Base-by-base conservation (phyloP, 1,140 invertebrate species). In the Microplitis demolitor region DNA sequence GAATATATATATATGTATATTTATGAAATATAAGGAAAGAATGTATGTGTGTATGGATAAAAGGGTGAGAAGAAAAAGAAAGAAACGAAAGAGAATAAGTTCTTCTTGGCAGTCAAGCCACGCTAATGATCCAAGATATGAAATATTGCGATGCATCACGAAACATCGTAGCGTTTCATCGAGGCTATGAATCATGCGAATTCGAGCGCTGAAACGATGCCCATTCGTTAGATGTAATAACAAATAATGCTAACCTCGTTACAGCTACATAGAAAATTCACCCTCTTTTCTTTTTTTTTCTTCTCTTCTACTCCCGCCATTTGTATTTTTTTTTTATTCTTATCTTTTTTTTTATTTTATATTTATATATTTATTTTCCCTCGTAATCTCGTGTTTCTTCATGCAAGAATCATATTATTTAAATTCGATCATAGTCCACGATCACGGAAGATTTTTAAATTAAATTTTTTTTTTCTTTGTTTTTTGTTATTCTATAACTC, bases 201-300 rank as follows among this genome's bases (percentile, higher is more conserved):
- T 50, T 39, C 24, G 11, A 60, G 61, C 76, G 66, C 56, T 74
- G 74, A 80, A 77, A 80, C 78, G 72, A 74, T 76, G 75, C 74
- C 77, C 73, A 77, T 75, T 77, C 72, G 75, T 76, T 76, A 76
- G 74, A 73, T 67, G 71, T 76, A 72, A 72, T 72, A 72, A 72
- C 75, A 76, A 78, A 76, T 78, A 78, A 78, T 78, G 72, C 71
- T 69, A 74, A 64, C 72, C 61, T 76, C 62, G 60, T 71, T 71
- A 60, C 45, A 64, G 58, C 63, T 54, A 56, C 71, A 66, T 64
- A 69, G 63, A 69, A 58, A 66, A 69, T 66, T 37, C 68, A 62
- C 63, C 69, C 70, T 61, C 51, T 54, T 70, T 60, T 60, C 11
- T 39, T 69, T 66, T 37, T 35, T 14, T 53, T 45, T 69, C 24